Evolutionary conservation across 2,888 invertebrate species (phyloP), one percentile per base, ranked within the genome.

Genomic region (Ferdinandea cuprea): DNA sequence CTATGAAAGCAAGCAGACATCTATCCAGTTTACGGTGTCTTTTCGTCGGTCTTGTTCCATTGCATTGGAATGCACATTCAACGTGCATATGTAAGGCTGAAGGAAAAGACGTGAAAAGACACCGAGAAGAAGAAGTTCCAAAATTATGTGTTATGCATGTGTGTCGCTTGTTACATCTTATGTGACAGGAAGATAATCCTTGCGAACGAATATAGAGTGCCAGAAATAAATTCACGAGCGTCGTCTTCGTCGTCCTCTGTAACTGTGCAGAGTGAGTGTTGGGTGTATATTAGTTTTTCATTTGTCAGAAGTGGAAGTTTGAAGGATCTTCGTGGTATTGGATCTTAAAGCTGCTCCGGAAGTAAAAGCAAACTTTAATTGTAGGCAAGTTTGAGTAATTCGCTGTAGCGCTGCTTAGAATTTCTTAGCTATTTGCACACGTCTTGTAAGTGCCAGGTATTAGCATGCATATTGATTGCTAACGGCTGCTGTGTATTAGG

Each of bases 1-100:
- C 48, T 35, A 17, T 13, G 30, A 3, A n/a, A n/a, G n/a, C n/a
- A 30, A 40, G 30, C 30, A 59, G 13, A 65, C 19, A 40, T 21
- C 30, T 17, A 52, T 19, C 19, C 50, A 17, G 21, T 17, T 40
- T 40, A 71, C 40, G 8, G 40, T 15, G 44, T 11, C 17, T 32
- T 42, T 32, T 56, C 9, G 2, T 76, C 28, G n/a, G 44, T 44
- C 46, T 44, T 54, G 28, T 19, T 40, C 35, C 37, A 46, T 61
- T 69, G 37, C 52, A 59, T 15, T 40, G 17, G 21, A 46, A 69
- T 61, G 54, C 61, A 48, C 56, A 25, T 56, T 35, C 63, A n/a
- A 46, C 15, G 21, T 7, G 17, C 11, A 30, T 19, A 30, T 35
- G 15, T 25, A 37, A 4, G 4, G 25, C 42, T 42, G 15, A 2